phyloP scores from a whole-genome alignment of 2,888 invertebrate species.

The Formica aserva region DNA sequence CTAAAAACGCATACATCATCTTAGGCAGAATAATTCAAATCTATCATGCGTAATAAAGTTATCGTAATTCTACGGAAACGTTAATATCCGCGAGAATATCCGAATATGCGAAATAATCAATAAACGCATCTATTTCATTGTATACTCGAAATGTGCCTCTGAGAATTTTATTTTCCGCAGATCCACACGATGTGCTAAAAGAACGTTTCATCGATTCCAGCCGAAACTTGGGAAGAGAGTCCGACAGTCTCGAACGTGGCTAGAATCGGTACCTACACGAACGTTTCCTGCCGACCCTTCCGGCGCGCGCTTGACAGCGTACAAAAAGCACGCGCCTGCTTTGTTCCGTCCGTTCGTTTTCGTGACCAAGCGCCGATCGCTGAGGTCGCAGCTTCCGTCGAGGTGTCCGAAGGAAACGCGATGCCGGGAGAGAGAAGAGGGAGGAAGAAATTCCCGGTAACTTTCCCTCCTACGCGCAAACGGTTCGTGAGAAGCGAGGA shows the following conservation, averaged over 20 bases:
- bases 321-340: conserved; percentile 37
- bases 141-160: conserved; percentile 7
- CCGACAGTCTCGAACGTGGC: conserved; percentile 57
- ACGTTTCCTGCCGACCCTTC: conserved; percentile 55
- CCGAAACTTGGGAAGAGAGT: conserved; percentile 4
- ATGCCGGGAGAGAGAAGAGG: not conserved
- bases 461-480: conserved; percentile 83
- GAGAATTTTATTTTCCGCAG: conserved; percentile 18
- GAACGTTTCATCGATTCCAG: conserved; percentile 11
- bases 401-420: conserved; percentile 24
- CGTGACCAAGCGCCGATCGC: conserved; percentile 60
- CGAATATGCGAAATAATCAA: not conserved
- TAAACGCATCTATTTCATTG: not conserved
- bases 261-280: conserved; percentile 53
- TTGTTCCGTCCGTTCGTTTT: conserved; percentile 50
- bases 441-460: conserved; percentile 66
- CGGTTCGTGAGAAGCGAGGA: conserved; percentile 12
- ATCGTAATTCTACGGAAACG: conserved; percentile 12
- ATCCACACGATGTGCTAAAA: not conserved
- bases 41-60: not conserved
- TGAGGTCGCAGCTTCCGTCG: conserved; percentile 60
- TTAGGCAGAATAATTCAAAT: not conserved
- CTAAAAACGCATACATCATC: not conserved
- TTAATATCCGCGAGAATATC: conserved; percentile 4
- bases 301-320: conserved; percentile 31